Conservation (phyloP, 2,113 vertebrate genomes). For the Cyphomyrus discorhynchus region DNA sequence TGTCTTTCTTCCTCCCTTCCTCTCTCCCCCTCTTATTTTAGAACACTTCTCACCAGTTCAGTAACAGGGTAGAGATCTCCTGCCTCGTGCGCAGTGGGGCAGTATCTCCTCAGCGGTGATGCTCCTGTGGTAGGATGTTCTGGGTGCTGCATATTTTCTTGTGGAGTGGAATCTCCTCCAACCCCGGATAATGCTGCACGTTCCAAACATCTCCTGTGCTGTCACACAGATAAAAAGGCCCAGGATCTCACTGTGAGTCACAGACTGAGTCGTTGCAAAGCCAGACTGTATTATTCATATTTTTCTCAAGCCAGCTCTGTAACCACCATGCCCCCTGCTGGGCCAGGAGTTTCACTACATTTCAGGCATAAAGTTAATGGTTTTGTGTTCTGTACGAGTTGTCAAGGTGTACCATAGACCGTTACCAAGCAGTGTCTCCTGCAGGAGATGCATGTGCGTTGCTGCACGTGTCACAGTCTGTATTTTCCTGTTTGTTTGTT, state of each 20-base stretch:
- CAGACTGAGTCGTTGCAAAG: neutral
- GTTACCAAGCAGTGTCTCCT: neutral
- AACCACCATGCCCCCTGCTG: neutral
- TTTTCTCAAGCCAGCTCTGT: neutral
- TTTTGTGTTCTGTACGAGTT: slow-evolving; percentile 21
- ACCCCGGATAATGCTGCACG: neutral
- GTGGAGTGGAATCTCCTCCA: neutral
- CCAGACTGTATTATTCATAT: neutral
- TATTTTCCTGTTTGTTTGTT: slow-evolving; percentile 47
- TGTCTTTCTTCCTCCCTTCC: neutral
- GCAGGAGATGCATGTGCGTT: slow-evolving; percentile 23
- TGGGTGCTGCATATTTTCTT: neutral
- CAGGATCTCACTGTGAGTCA: neutral
- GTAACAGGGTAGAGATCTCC: neutral
- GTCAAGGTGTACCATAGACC: neutral
- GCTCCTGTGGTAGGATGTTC: neutral
- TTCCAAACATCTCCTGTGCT: neutral
- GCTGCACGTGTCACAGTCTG: slow-evolving; percentile 47
- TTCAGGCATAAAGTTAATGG: neutral
- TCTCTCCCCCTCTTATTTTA: neutral
- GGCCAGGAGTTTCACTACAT: neutral
- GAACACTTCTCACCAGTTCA: slow-evolving; percentile 4
- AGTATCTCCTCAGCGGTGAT: neutral
- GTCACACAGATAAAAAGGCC: neutral
- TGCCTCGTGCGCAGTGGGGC: neutral